A percentile compares a stretch with the other conserved stretches of the same genome.
Conservation (phyloP, 1,140 invertebrate species). For the Mycetomoellerius zeteki region DNA sequence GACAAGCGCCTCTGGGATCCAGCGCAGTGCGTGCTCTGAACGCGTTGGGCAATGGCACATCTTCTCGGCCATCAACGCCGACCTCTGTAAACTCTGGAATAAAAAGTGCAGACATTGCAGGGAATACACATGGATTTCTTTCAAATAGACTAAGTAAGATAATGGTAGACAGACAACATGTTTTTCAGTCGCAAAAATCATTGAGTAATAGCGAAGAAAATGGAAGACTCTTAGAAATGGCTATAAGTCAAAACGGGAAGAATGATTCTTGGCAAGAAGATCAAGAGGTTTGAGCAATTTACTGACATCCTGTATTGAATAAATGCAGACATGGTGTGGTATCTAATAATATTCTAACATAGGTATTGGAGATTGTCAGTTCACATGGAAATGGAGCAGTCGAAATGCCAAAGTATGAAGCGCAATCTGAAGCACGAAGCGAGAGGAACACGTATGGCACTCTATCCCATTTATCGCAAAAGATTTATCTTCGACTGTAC, state of each 20-base stretch:
- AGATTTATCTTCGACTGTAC: conserved; percentile 89
- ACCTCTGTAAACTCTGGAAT: conserved; percentile 69
- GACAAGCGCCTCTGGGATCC: conserved; percentile 87
- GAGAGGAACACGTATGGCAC: conserved; percentile 75
- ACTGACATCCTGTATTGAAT: background rate
- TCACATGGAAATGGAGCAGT: conserved; percentile 60
- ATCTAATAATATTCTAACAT: conserved; percentile 27
- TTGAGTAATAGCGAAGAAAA: conserved; percentile 73
- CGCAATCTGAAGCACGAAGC: conserved; percentile 56
- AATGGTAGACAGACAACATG: conserved; percentile 82
- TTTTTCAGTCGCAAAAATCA: conserved; percentile 70
- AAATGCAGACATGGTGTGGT: background rate
- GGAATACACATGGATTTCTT: conserved; percentile 69
- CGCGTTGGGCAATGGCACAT: conserved; percentile 84
- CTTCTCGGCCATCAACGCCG: conserved; percentile 84
- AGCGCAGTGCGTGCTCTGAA: conserved; percentile 89
- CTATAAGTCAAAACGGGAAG: conserved; percentile 82
- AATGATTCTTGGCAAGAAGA: conserved; percentile 87
- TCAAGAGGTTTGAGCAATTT: conserved; percentile 85
- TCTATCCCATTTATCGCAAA: conserved; percentile 89
- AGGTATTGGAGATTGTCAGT: conserved; percentile 81
- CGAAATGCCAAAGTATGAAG: conserved; percentile 68
- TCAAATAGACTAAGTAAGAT: conserved; percentile 83
- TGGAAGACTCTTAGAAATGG: conserved; percentile 74
- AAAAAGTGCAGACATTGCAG: conserved; percentile 65